phyloP scores from a whole-genome alignment of 2,797 vertebrate species.

The Halcyon badia region DNA sequence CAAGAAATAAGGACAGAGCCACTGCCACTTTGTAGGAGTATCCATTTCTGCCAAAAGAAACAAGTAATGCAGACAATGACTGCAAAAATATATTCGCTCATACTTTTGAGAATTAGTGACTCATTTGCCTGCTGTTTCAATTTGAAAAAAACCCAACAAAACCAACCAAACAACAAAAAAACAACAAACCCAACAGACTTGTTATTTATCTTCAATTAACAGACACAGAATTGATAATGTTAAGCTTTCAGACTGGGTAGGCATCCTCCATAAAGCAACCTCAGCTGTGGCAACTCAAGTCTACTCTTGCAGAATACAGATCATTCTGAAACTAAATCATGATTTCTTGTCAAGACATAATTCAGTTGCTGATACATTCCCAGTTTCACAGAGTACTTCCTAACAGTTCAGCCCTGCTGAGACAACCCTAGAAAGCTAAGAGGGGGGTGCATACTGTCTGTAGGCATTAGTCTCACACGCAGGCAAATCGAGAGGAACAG shows the following conservation, averaged over 20 bases:
- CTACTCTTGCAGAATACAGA: conserved; percentile 41
- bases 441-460: conserved; percentile 28
- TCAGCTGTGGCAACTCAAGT: conserved; percentile 50
- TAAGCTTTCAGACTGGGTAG: conserved; percentile 39
- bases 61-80: conserved; percentile 20
- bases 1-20: conserved; percentile 95
- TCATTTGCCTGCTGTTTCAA: conserved; percentile 49
- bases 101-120: conserved; percentile 46
- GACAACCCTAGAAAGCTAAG: conserved; percentile 4
- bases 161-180: background rate
- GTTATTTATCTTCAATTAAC: conserved; percentile 49
- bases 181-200: background rate
- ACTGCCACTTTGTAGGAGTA: conserved; percentile 98
- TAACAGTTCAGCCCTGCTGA: conserved; percentile 14
- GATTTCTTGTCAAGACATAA: conserved; percentile 39
- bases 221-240: conserved; percentile 25
- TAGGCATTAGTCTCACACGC: conserved; percentile 13
- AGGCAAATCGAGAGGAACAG: conserved; percentile 49
- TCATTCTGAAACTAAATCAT: conserved; percentile 44
- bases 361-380: conserved; percentile 21
- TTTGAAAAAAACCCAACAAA: background rate
- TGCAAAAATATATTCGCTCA: conserved; percentile 36
- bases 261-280: conserved; percentile 42
- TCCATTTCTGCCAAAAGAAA: conserved; percentile 86
- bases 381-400: conserved; percentile 7